Evolutionary conservation across 2,888 invertebrate genomes (phyloP), one percentile per base, ranked within the genome.

Genomic region (Drosophila yooni): DNA sequence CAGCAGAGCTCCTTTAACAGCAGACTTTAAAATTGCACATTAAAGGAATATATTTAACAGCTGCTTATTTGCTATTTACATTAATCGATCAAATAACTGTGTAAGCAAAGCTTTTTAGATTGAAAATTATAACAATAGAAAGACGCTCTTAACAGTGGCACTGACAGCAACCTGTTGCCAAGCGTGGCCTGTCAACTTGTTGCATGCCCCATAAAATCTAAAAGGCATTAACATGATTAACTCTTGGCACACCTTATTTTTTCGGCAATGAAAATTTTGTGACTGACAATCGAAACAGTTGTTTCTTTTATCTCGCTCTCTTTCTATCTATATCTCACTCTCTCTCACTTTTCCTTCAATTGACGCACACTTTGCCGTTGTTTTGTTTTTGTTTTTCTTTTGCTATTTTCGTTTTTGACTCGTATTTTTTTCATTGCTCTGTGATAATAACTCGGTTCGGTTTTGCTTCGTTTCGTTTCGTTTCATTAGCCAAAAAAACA

Each of bases 401-500:
- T 79, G 81, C 65, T 66, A 70, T 88, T 86, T 86, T 70, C 62
- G 69, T 74, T 61, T 81, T 76, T 76, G 65, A 66, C 66, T 70
- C 65, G 57, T 75, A 69, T 70, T 66, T 63, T 67, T 73, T 76
- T 78, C 73, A 74, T 75, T 62, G 79, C 73, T 70, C 69, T 81
- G 69, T 73, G 88, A 87, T 87, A 87, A 87, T 87, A 87, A 82
- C 70, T 84, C 66, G 82, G 57, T 64, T 76, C 21, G 38, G 38
- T 11, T 38, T 29, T 36, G 53, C 53, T 36, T 36, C 70, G 61
- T 51, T 78, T 70, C 70, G 60, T 50, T 74, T 70, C 68, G 67
- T 69, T 82, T 82, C 72, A 71, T 75, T 74, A 74, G 84, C 85
- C 84, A 84, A 87, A 89, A 56, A 54, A 18, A 18, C 77, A 82